A percentile compares a stretch with the other conserved stretches of the same genome.
phyloP scores from a whole-genome alignment of 2,888 invertebrate species.

The Acleris emargana region DNA sequence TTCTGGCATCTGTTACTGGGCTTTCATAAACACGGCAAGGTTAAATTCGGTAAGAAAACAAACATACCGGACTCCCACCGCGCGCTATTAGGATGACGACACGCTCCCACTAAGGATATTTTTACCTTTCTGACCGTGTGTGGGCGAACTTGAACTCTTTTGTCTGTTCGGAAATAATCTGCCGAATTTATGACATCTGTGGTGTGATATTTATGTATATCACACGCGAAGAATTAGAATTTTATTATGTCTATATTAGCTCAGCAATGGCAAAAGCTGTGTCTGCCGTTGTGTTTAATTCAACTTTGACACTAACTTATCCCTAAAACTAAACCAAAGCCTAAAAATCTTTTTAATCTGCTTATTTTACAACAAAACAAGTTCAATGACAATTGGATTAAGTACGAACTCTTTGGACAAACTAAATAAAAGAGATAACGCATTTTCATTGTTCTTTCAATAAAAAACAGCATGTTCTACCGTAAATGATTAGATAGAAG shows the following conservation, averaged over 20 bases:
- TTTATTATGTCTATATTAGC: neutral
- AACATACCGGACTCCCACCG: slow-evolving; percentile 39
- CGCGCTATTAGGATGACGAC: slow-evolving; percentile 28
- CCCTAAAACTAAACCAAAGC: too few relatives aligned
- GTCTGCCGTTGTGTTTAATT: too few relatives aligned
- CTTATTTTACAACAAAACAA: too few relatives aligned
- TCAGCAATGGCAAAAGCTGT: neutral
- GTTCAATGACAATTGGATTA: too few relatives aligned
- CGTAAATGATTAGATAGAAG: slow-evolving; percentile 1
- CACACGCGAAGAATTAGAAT: slow-evolving; percentile 4
- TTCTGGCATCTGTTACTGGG: slow-evolving; percentile 4
- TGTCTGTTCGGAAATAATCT: slow-evolving; percentile 25
- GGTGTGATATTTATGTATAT: slow-evolving; percentile 2
- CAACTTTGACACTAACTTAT: too few relatives aligned
- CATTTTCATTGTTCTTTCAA: slow-evolving; percentile 3
- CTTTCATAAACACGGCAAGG: slow-evolving; percentile 16
- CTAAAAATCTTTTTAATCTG: too few relatives aligned
- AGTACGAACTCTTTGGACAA: too few relatives aligned
- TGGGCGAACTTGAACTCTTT: slow-evolving; percentile 34
- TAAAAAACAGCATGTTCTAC: slow-evolving; percentile 1
- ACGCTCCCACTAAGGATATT: slow-evolving; percentile 36
- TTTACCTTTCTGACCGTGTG: slow-evolving; percentile 24
- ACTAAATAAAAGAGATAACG: too few relatives aligned
- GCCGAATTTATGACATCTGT: slow-evolving; percentile 24
- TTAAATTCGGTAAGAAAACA: slow-evolving; percentile 24